These are phyloP conservation scores for Myopa tessellatipennis DNA, from an alignment of 2,888 invertebrate genomes.

Conservation along the genomic window DNA sequence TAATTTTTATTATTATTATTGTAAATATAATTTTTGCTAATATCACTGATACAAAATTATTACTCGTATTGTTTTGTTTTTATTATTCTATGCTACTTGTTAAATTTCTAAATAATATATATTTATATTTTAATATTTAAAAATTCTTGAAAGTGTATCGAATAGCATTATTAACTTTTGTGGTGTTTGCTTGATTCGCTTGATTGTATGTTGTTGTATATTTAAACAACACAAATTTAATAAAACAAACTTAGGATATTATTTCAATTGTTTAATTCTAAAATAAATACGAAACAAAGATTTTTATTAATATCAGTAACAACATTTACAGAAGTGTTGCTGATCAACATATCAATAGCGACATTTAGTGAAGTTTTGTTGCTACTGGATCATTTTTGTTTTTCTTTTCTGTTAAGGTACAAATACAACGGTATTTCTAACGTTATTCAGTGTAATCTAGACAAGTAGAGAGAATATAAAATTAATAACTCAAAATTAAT, in stretches of 20 bases:
- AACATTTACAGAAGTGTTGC: not conserved
- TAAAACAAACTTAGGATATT: not conserved
- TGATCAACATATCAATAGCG: slow-evolving; percentile 1
- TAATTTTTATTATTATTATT: slow-evolving; percentile 20
- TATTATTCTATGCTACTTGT: slow-evolving; percentile 11
- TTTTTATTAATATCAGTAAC: not conserved
- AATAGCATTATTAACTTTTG: not conserved
- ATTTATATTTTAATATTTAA: not conserved
- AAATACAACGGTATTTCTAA: not conserved
- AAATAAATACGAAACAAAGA: slow-evolving; percentile 17
- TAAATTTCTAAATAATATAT: not conserved
- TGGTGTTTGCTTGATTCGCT: not conserved
- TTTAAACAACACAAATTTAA: not conserved
- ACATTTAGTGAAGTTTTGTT: not conserved
- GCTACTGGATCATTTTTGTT: not conserved
- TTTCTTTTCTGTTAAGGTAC: slow-evolving; percentile 5
- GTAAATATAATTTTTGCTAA: slow-evolving; percentile 40
- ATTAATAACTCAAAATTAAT: too few relatives aligned
- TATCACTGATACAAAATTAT: slow-evolving; percentile 38
- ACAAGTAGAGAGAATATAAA: too few relatives aligned
- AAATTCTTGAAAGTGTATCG: not conserved
- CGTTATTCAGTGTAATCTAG: too few relatives aligned
- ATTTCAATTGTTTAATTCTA: not conserved
- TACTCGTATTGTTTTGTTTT: slow-evolving; percentile 7
- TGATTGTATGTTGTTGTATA: too few relatives aligned